Percentiles rank a stretch among this genome's conserved stretches.
phyloP scores from a whole-genome alignment of 2,113 vertebrate species.

The Scortum barcoo region DNA sequence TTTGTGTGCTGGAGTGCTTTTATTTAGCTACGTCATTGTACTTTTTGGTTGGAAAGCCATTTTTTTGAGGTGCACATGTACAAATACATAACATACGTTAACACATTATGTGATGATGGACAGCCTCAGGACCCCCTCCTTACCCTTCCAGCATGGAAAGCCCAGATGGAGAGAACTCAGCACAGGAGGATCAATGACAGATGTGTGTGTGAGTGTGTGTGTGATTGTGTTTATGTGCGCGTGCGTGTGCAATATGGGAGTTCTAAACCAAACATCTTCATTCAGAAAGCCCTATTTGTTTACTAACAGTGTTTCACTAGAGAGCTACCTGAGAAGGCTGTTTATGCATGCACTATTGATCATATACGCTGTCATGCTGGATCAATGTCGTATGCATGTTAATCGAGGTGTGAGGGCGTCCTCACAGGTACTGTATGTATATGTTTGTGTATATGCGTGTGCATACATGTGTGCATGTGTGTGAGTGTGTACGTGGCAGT shows the following conservation, averaged over 20 bases:
- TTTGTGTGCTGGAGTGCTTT: neutral
- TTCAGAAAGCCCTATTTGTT: constrained; percentile 71
- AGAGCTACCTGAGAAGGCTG: constrained; percentile 49
- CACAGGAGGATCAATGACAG: constrained; percentile 47
- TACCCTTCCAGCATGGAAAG: constrained; percentile 9
- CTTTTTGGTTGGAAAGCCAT: neutral
- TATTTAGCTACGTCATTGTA: neutral
- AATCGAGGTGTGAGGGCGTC: constrained; percentile 40
- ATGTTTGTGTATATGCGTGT: constrained; percentile 10
- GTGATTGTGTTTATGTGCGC: no score
- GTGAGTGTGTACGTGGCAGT: constrained; percentile 51
- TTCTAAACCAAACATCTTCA: constrained; percentile 77
- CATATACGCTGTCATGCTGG: constrained; percentile 54
- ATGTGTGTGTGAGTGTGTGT: constrained; percentile 37
- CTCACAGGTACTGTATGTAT: constrained; percentile 25
- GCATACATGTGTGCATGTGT: constrained; percentile 11
- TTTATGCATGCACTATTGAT: constrained; percentile 78
- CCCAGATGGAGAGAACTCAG: constrained; percentile 51
- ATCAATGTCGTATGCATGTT: constrained; percentile 68
- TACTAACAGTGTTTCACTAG: constrained; percentile 49
- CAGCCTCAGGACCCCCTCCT: neutral
- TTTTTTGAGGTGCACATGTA: constrained; percentile 11
- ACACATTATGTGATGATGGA: constrained; percentile 19
- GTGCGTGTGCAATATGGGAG: constrained; percentile 26
- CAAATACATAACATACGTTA: constrained; percentile 19